These are phyloP conservation scores for Drosophila paulistorum DNA, from an alignment of 1,140 invertebrate genomes.

Conservation along the genomic window DNA sequence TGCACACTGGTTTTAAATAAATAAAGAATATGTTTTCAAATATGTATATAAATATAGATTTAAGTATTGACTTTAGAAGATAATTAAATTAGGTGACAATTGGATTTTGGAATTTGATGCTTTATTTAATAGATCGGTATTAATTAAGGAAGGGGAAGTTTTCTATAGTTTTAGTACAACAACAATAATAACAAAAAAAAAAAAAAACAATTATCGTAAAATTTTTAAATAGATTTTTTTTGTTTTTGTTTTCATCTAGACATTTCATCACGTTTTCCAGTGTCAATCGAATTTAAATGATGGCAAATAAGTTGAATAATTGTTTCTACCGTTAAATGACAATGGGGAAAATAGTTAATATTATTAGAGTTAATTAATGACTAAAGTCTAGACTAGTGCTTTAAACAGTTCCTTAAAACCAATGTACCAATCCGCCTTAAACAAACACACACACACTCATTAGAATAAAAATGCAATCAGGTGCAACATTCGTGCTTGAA, in stretches of 20 bases:
- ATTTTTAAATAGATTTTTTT: background rate
- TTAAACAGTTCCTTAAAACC: constrained; percentile 29
- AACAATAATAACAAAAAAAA: background rate
- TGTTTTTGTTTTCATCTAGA: too few species aligned
- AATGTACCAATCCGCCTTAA: constrained; percentile 41
- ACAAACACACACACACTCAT: constrained; percentile 35
- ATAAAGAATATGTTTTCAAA: constrained; percentile 5
- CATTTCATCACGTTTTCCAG: background rate
- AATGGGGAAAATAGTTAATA: constrained; percentile 12
- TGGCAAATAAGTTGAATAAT: background rate
- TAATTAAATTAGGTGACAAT: background rate
- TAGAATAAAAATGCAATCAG: constrained; percentile 61
- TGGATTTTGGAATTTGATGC: background rate
- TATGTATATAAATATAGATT: constrained; percentile 10
- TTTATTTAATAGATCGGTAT: background rate
- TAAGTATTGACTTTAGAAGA: background rate
- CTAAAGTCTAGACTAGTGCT: constrained; percentile 8
- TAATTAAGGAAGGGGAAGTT: background rate
- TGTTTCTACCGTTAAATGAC: background rate
- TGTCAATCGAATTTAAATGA: background rate
- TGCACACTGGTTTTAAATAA: constrained; percentile 38
- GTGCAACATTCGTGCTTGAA: constrained; percentile 51
- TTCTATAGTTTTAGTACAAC: background rate
- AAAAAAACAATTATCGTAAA: background rate
- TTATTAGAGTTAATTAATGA: background rate